A percentile compares a stretch with the other conserved stretches of the same genome.
Evolutionary conservation across 2,113 vertebrate genomes (phyloP).

Genomic region (Gallinago media): DNA sequence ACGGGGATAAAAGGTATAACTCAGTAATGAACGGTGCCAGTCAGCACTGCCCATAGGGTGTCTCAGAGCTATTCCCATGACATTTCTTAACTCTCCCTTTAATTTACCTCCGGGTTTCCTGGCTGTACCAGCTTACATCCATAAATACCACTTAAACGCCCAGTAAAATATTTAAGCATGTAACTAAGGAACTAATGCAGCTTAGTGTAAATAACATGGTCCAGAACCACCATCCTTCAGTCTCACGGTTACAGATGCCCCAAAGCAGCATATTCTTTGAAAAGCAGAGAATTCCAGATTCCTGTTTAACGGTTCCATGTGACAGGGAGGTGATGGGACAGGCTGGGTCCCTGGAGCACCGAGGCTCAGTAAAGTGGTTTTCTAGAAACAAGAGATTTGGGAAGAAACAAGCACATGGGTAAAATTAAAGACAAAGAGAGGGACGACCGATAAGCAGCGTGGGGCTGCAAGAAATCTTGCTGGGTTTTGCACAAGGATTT

Average conservation of each 20-base stretch:
- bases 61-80: not conserved
- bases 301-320: not conserved
- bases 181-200: conserved; percentile 58
- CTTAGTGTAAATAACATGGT: conserved; percentile 37
- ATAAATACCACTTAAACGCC: conserved; percentile 23
- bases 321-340: not conserved
- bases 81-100: conserved; percentile 12
- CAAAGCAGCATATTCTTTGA: not conserved
- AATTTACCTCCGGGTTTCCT: conserved; percentile 25
- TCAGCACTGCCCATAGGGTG: not conserved
- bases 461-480: not conserved
- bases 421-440: not conserved
- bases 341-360: not conserved
- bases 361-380: not conserved
- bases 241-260: not conserved
- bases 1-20: not conserved
- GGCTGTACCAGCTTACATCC: not conserved
- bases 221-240: conserved; percentile 13
- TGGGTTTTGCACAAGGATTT: not conserved
- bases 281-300: not conserved
- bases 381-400: not conserved
- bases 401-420: not conserved
- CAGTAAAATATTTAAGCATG: conserved; percentile 61
- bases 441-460: not conserved
- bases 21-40: not conserved